Percentiles rank a stretch among this genome's conserved stretches.
These are phyloP conservation scores for Fulica atra DNA, from an alignment of 2,113 vertebrate genomes.

Conservation along the genomic window DNA sequence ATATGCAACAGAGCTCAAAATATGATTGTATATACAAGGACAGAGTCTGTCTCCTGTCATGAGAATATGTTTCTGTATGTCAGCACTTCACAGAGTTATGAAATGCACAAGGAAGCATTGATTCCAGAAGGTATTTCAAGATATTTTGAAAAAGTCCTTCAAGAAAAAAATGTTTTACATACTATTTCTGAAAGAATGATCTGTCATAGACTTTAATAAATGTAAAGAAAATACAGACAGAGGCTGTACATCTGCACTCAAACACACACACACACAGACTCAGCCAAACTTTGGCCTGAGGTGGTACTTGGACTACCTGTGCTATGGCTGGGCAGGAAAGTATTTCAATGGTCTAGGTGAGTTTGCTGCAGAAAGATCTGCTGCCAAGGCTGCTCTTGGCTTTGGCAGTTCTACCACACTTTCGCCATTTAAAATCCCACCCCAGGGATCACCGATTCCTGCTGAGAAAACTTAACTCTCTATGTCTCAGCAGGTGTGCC, in stretches of 20 bases:
- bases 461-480: neutral
- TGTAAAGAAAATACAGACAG: neutral
- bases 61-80: neutral
- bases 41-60: neutral
- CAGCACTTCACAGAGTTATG: neutral
- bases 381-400: fast-evolving
- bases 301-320: fast-evolving
- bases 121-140: neutral
- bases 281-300: neutral
- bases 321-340: neutral
- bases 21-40: neutral
- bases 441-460: fast-evolving
- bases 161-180: neutral
- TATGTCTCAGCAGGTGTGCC: neutral
- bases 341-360: neutral
- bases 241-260: neutral
- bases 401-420: neutral
- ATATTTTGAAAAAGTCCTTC: neutral
- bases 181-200: neutral
- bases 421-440: neutral
- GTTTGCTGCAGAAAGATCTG: neutral
- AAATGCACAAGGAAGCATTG: neutral
- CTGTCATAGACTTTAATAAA: neutral
- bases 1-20: neutral
- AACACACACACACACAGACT: neutral